Percentiles rank a stretch among this genome's conserved stretches.
Evolutionary conservation across 2,113 vertebrate species (phyloP).

Genomic region (Entomyzon cyanotis): DNA sequence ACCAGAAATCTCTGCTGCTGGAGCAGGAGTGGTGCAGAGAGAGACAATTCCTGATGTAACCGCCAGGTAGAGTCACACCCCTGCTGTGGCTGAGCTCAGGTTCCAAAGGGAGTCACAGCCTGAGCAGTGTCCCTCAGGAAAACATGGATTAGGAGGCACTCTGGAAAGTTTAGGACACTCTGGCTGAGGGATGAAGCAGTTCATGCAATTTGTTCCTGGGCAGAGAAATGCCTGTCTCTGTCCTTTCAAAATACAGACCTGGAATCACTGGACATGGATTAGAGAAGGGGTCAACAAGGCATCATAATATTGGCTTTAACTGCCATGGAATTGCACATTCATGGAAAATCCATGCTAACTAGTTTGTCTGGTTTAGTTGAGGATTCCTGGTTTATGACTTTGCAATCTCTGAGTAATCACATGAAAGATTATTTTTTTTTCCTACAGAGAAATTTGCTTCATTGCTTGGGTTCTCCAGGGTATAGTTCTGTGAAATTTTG

Average conservation of each 20-base stretch:
- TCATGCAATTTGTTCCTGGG: not conserved
- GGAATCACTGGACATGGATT: accelerated
- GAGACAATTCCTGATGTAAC: not conserved
- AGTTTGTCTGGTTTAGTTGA: not conserved
- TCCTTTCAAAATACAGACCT: not conserved
- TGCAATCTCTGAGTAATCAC: not conserved
- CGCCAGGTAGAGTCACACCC: not conserved
- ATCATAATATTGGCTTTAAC: not conserved
- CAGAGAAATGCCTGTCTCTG: not conserved
- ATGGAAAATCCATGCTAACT: not conserved
- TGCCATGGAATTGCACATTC: not conserved
- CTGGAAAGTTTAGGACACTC: not conserved
- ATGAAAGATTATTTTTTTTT: not conserved
- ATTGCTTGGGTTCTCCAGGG: not conserved
- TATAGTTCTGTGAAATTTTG: not conserved
- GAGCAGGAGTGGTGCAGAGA: not conserved
- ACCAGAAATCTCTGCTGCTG: not conserved
- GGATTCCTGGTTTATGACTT: not conserved
- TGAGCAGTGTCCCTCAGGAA: not conserved
- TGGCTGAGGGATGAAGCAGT: not conserved
- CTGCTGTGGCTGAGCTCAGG: not conserved
- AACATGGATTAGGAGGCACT: not conserved
- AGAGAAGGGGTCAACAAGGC: not conserved
- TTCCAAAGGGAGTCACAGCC: not conserved
- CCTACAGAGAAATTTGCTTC: not conserved